Evolutionary conservation across 2,888 invertebrate species (phyloP).

Genomic region (Pyrrhia umbra): DNA sequence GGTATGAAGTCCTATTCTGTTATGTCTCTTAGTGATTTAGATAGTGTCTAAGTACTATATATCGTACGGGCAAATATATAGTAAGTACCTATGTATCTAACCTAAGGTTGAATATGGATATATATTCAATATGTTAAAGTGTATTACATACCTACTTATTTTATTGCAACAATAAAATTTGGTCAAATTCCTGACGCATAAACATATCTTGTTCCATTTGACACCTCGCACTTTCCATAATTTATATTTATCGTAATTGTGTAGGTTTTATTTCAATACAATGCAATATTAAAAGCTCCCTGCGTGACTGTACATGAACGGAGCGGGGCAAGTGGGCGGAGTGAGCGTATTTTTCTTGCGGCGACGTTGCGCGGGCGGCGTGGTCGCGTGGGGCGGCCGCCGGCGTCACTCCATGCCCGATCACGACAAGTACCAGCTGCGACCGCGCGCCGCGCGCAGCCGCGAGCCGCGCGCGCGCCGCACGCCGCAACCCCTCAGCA

Average conservation of each 20-base stretch:
- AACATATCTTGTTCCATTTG: conserved; percentile 25
- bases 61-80: too few relatives aligned
- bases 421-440: conserved; percentile 90
- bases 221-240: conserved; percentile 24
- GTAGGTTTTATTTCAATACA: conserved; percentile 57
- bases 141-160: too few relatives aligned
- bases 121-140: too few relatives aligned
- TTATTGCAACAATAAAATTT: not conserved
- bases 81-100: too few relatives aligned
- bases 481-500: conserved; percentile 94
- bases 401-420: conserved; percentile 86
- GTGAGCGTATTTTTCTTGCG: conserved; percentile 81
- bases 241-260: conserved; percentile 47
- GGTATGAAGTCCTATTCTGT: too few relatives aligned
- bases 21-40: too few relatives aligned
- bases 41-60: too few relatives aligned
- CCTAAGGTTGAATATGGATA: too few relatives aligned
- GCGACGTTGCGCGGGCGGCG: conserved; percentile 75
- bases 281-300: conserved; percentile 55
- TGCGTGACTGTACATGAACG: conserved; percentile 84
- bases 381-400: conserved; percentile 65
- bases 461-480: conserved; percentile 90
- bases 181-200: not conserved
- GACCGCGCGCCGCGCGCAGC: conserved; percentile 87
- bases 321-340: conserved; percentile 83